Evolutionary conservation across 2,113 vertebrate species (phyloP).

Genomic region (Notiomystis cincta): DNA sequence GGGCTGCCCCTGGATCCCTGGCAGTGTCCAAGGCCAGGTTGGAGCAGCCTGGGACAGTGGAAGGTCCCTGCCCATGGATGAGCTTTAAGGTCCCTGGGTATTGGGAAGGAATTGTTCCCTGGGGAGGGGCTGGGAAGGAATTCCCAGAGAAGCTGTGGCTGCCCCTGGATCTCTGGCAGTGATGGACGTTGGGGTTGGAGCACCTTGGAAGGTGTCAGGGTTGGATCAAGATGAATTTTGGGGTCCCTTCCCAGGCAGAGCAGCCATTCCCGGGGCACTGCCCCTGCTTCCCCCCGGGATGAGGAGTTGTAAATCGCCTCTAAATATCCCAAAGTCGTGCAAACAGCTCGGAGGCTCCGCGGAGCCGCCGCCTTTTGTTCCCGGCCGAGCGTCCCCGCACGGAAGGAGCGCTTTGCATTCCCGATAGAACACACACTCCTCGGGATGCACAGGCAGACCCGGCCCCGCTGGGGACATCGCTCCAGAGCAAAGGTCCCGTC

Average conservation of each 20-base stretch:
- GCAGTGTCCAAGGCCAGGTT: too few species aligned
- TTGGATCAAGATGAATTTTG: background rate
- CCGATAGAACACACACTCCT: background rate
- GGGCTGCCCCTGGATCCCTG: background rate
- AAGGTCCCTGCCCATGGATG: too few species aligned
- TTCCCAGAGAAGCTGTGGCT: background rate
- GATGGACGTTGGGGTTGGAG: background rate
- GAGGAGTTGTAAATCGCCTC: constrained; percentile 34
- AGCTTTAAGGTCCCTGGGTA: too few species aligned
- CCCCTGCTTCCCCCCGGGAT: too few species aligned
- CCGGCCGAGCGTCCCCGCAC: background rate
- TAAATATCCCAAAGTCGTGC: constrained; percentile 1
- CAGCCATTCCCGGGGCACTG: too few species aligned
- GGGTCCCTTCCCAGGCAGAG: background rate
- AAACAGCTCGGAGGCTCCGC: background rate
- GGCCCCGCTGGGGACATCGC: too few species aligned
- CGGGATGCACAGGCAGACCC: too few species aligned
- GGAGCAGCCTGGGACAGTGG: too few species aligned
- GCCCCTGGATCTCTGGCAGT: background rate
- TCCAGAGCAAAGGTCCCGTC: too few species aligned
- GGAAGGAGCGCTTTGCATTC: background rate
- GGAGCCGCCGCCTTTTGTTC: background rate
- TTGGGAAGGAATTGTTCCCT: background rate
- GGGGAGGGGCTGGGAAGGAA: background rate
- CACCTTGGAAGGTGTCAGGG: background rate